A percentile compares a stretch with the other conserved stretches of the same genome.
These are phyloP conservation scores for Tortricodes alternella DNA, from an alignment of 2,888 invertebrate species.

Conservation along the genomic window DNA sequence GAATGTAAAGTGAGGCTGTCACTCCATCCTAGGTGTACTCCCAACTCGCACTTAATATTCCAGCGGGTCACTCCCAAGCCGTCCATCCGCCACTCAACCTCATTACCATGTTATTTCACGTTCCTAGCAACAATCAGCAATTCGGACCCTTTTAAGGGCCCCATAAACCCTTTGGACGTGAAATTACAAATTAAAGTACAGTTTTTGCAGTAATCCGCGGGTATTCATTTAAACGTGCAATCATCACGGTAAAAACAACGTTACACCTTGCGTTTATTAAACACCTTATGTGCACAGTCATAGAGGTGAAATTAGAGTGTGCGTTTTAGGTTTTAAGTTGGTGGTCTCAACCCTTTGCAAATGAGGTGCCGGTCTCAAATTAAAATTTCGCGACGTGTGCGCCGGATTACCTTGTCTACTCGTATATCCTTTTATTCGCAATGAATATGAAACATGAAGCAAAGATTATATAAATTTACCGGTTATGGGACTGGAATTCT, in stretches of 20 bases:
- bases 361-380: slow-evolving; percentile 22
- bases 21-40: background rate
- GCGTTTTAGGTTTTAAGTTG: background rate
- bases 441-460: slow-evolving; percentile 6
- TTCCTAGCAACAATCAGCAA: slow-evolving; percentile 15
- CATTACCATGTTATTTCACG: slow-evolving; percentile 12
- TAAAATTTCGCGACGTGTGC: slow-evolving; percentile 18
- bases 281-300: background rate
- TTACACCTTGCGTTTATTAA: background rate
- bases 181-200: slow-evolving; percentile 36
- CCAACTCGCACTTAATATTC: slow-evolving; percentile 5
- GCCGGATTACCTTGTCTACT: slow-evolving; percentile 11
- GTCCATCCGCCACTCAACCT: background rate
- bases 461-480: slow-evolving; percentile 1
- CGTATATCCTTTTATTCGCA: slow-evolving; percentile 12
- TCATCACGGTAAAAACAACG: slow-evolving; percentile 21
- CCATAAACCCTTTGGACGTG: slow-evolving; percentile 31
- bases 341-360: background rate
- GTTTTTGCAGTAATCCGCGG: slow-evolving; percentile 34
- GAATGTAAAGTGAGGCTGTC: no score
- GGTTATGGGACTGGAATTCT: background rate
- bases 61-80: background rate
- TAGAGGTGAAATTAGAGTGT: background rate
- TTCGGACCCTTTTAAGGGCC: slow-evolving; percentile 6
- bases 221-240: slow-evolving; percentile 31